Percentiles rank a stretch among this genome's conserved stretches.
Evolutionary conservation across 2,797 vertebrate genomes (phyloP).

Genomic region (Chelon auratus): DNA sequence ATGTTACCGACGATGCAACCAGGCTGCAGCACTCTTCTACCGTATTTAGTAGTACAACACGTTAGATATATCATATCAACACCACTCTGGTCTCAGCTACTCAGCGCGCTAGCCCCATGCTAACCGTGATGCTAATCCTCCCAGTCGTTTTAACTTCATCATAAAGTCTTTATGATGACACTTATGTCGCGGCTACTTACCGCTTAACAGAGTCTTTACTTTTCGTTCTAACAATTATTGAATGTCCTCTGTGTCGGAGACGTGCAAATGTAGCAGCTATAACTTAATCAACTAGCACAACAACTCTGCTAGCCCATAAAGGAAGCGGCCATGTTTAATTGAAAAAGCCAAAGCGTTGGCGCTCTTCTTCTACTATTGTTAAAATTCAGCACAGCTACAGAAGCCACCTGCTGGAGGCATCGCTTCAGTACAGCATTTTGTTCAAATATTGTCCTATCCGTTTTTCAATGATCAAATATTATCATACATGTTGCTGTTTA

Average conservation of each 20-base stretch:
- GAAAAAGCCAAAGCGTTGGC: neutral
- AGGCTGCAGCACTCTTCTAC: no score
- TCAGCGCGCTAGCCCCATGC: slow-evolving; percentile 44
- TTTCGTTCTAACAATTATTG: fast-evolving
- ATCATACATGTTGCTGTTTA: no score
- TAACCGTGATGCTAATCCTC: slow-evolving; percentile 40
- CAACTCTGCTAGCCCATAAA: neutral
- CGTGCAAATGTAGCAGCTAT: neutral
- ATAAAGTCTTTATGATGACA: neutral
- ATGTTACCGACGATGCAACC: no score
- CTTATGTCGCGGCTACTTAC: slow-evolving; percentile 7
- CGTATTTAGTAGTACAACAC: fast-evolving
- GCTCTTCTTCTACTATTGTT: slow-evolving; percentile 31
- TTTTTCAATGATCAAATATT: no score
- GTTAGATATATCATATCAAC: neutral
- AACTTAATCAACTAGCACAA: neutral
- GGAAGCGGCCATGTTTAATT: slow-evolving; percentile 52
- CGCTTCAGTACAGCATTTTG: no score
- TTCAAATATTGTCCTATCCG: no score
- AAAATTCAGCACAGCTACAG: fast-evolving
- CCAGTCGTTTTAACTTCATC: neutral
- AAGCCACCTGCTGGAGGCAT: slow-evolving; percentile 18
- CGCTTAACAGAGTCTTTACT: neutral
- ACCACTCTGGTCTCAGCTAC: neutral
- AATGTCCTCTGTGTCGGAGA: fast-evolving